Conservation (phyloP, 2,888 invertebrate species). For the Danaus chrysippus region DNA sequence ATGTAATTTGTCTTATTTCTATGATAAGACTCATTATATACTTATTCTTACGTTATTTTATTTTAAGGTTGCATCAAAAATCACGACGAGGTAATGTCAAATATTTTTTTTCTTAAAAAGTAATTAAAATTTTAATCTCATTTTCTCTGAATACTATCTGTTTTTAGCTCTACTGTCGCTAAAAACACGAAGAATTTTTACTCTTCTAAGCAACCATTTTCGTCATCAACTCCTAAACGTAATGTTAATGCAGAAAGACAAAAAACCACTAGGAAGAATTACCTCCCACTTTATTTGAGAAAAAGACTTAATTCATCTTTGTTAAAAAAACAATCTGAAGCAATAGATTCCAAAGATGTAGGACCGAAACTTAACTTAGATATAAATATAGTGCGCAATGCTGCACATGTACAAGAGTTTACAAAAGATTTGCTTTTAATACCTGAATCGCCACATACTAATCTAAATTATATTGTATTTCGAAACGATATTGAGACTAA, state of each 20-base stretch:
- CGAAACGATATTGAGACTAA: conserved; percentile 46
- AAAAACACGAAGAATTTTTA: conserved; percentile 42
- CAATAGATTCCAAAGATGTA: conserved; percentile 6
- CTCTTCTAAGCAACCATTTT: conserved; percentile 19
- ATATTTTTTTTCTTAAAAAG: conserved; percentile 10
- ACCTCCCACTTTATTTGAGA: conserved; percentile 45
- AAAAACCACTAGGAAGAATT: conserved; percentile 35
- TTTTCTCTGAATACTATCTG: background rate
- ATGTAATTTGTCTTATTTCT: background rate
- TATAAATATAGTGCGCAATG: conserved; percentile 10
- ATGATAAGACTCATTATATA: background rate
- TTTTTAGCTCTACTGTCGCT: conserved; percentile 42
- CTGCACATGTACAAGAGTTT: conserved; percentile 35
- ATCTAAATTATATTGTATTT: conserved; percentile 50
- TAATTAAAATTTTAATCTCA: background rate
- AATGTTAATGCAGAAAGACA: conserved; percentile 29
- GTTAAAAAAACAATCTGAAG: conserved; percentile 12
- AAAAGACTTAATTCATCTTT: conserved; percentile 16
- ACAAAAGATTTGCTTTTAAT: conserved; percentile 47
- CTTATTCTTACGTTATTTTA: conserved; percentile 6
- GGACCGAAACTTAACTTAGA: background rate
- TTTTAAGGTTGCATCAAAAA: conserved; percentile 53
- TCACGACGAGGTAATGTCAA: conserved; percentile 43
- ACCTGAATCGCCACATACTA: conserved; percentile 37
- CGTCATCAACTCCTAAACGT: conserved; percentile 7